Evolutionary conservation across 2,888 invertebrate species (phyloP), one percentile per base, ranked within the genome.

Genomic region (Oscheius sp.): DNA sequence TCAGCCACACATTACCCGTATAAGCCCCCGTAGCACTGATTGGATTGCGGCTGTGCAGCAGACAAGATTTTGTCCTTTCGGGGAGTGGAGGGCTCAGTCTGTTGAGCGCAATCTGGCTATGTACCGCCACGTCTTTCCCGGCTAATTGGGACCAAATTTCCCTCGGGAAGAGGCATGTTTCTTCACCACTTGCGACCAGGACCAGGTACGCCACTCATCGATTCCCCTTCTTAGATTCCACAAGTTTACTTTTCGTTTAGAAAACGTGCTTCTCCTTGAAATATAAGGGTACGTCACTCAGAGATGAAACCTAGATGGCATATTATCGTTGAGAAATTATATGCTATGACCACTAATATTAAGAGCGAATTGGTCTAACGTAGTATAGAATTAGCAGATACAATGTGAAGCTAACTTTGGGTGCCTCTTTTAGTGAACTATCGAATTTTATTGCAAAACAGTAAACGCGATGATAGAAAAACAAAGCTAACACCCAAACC

Each of bases 61-160:
- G 63, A 63, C 63, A 42, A 63, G 47, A 42, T 68, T 68, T 63
- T 53, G 55, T 51, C 68, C 68, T 68, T 68, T 55, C 55, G 55
- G 53, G 35, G 53, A 9, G n/a, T 10, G 29, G 68, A 42, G 42
- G 42, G 42, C 42, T 42, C 68, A 55, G 37, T 68, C 68, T 68
- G 53, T 68, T 55, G 35, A 68, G 68, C 68, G 68, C 68, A 68
- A 68, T 68, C 68, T 68, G 68, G 68, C 68, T 55, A 68, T 68
- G 68, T 68, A 68, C 68, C 68, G 68, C 68, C 68, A 55, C 55
- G 68, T 68, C 68, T 68, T 68, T 68, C 68, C 55, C 68, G 55
- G 68, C 68, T 70, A 70, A 70, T 70, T 70, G 57, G 70, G 59
- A 59, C 48, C 50, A 48, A 70, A 70, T 70, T 70, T 70, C 70